Base-by-base conservation (phyloP, 2,113 vertebrate species). In the Dascyllus trimaculatus region DNA sequence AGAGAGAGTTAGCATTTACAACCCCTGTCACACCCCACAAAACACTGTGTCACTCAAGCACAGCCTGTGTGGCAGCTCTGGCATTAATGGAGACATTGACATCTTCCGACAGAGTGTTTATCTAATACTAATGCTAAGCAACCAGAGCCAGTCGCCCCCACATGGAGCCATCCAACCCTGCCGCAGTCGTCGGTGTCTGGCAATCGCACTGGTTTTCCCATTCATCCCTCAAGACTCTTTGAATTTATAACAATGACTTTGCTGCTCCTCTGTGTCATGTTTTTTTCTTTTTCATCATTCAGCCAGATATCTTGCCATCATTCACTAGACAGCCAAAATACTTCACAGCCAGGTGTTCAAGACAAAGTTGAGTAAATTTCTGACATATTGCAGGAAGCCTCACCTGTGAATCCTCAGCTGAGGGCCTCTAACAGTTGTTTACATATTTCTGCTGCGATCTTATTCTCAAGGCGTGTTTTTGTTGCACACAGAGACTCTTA, bases 11-110 rank as follows among this genome's bases (percentile, higher is more conserved):
- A 91, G 90, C 90, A 88, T 93, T 93, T 86, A 90, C 92, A 92
- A 88, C 87, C 92, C 86, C 91, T 90, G 90, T 94, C 93, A 94
- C 89, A 89, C 85, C 89, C 81, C 90, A 93, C 90, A 93, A 93
- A 93, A 91, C 91, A 88, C 72, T 25, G 84, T 91, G 91, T 93
- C 92, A 94, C 82, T 94, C 91, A 94, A 91, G 80, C 81, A 65
- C 91, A 79, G 88, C 87, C 88, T 79, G 88, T 78, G 86, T 91
- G 92, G 91, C 93, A 94, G 93, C 84, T 91, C 83, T 86, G 90
- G 89, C 93, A 93, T 93, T 93, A 94, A 94, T 92, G 89, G 90
- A 94, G 92, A 94, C 87, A 59, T 89, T 95, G 93, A 95, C 92
- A 91, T 94, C 92, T 91, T 91, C 89, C 85, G 88, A 92, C 91